phyloP scores from a whole-genome alignment of 2,888 invertebrate genomes.

The Onchidella celtica region DNA sequence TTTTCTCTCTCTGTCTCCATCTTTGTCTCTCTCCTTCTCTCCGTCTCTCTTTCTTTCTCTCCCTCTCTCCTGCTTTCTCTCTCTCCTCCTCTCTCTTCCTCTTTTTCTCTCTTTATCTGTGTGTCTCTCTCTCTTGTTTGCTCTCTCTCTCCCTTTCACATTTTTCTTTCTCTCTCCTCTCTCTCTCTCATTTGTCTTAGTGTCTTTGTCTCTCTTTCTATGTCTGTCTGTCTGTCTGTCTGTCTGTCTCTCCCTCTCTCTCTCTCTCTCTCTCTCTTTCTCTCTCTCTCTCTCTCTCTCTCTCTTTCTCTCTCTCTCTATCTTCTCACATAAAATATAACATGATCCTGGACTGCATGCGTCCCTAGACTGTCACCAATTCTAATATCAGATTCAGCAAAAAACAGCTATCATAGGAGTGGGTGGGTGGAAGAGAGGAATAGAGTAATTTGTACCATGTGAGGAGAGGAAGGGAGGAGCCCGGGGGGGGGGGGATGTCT shows the following conservation, averaged over 20 bases:
- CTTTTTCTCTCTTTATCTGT: neutral
- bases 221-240: neutral
- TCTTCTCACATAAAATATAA: no score
- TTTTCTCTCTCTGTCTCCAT: neutral
- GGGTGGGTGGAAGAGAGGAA: no score
- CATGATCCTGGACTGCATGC: no score
- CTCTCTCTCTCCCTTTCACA: neutral
- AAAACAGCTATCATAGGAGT: no score
- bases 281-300: neutral
- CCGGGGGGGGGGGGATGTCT: no score
- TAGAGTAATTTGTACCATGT: no score
- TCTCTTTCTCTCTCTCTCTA: no score
- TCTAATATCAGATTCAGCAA: no score
- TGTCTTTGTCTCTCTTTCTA: neutral
- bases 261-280: slow-evolving; percentile 21
- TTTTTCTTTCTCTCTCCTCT: neutral
- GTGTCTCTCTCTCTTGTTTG: neutral
- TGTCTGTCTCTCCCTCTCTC: neutral
- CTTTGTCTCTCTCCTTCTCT: neutral
- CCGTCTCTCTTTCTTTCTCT: neutral
- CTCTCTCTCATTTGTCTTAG: no score
- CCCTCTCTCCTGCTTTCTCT: neutral
- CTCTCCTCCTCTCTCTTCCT: neutral
- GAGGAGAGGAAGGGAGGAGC: no score
- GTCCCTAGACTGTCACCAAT: no score